These are phyloP conservation scores for Sigmodon hispidus DNA, from an alignment of 2,113 vertebrate genomes.

Conservation along the genomic window DNA sequence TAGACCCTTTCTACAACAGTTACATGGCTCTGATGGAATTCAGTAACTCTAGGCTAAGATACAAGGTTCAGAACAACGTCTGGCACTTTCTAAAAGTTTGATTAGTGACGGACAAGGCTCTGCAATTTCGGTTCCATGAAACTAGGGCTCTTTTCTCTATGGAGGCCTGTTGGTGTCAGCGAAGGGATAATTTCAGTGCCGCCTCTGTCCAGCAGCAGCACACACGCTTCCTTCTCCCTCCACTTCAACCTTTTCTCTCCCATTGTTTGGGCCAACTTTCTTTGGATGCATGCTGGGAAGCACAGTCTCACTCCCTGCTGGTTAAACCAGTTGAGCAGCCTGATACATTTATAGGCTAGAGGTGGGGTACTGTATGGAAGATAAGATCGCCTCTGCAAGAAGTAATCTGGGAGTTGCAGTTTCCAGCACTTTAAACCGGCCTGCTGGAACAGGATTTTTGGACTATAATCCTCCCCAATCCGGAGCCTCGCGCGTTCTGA, in stretches of 20 bases:
- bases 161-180: background rate
- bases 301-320: background rate
- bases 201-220: background rate
- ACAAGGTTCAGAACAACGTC: background rate
- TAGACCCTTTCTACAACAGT: background rate
- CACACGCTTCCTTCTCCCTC: background rate
- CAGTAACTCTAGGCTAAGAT: background rate
- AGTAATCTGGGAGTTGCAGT: slow-evolving; percentile 46
- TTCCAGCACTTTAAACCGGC: background rate
- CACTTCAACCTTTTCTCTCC: background rate
- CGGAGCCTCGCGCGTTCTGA: slow-evolving; percentile 7
- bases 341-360: background rate
- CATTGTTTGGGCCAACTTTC: slow-evolving; percentile 20
- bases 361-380: background rate
- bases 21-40: background rate
- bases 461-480: background rate
- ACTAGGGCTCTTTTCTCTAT: background rate
- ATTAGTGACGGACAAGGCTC: background rate
- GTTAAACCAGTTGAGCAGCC: background rate
- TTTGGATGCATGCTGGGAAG: slow-evolving; percentile 43
- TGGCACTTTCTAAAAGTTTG: slow-evolving; percentile 45
- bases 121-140: slow-evolving; percentile 24
- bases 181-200: too few species aligned
- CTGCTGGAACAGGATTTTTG: fast-evolving
- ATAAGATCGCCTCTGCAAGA: background rate